A percentile compares a stretch with the other conserved stretches of the same genome.
phyloP scores from a whole-genome alignment of 2,797 vertebrate genomes.

The Manis crassicaudata region DNA sequence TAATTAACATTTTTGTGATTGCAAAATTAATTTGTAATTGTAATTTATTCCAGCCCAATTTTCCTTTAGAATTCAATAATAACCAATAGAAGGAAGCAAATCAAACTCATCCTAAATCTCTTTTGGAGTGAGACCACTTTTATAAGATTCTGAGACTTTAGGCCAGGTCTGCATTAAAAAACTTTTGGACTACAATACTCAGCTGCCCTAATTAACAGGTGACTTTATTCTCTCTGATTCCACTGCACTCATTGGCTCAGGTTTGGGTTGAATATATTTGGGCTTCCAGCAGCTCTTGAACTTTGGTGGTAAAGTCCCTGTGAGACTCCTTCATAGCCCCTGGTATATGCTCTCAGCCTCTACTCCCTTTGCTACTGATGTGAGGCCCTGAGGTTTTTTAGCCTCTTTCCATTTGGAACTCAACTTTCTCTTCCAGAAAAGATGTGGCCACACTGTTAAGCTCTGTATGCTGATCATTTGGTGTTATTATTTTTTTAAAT shows the following conservation, averaged over 20 bases:
- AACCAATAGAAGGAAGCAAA: neutral
- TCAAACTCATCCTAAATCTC: neutral
- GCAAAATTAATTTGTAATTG: neutral
- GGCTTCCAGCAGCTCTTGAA: neutral
- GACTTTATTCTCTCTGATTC: slow-evolving; percentile 12
- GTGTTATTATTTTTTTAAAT: neutral
- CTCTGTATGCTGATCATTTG: neutral
- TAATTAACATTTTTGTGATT: neutral
- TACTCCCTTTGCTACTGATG: neutral
- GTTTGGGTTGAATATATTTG: neutral
- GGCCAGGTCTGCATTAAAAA: neutral
- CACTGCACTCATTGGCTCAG: neutral
- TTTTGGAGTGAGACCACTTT: neutral
- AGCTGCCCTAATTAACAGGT: neutral
- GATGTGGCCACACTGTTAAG: neutral
- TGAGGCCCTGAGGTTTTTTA: neutral
- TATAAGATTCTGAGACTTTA: neutral
- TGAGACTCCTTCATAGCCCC: neutral
- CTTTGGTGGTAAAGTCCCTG: neutral
- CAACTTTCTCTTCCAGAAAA: neutral
- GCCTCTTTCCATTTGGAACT: neutral
- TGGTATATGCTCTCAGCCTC: neutral
- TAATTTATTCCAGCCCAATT: neutral
- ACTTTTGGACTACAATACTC: neutral
- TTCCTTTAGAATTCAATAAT: neutral